Evolutionary conservation across 2,113 vertebrate species (phyloP).

Genomic region (Axis porcinus): DNA sequence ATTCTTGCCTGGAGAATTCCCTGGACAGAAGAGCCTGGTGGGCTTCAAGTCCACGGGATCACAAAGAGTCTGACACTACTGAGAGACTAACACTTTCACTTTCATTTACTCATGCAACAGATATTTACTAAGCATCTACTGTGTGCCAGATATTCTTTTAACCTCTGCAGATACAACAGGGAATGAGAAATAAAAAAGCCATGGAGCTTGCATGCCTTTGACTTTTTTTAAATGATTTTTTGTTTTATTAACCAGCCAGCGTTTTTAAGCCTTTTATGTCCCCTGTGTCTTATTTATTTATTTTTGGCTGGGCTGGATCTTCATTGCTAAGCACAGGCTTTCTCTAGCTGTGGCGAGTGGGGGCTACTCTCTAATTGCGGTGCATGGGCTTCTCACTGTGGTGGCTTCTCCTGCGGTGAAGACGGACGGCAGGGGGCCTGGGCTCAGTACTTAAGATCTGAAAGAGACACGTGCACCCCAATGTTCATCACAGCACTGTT

Average conservation of each 20-base stretch:
- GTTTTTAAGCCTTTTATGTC: not conserved
- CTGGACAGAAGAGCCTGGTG: not conserved
- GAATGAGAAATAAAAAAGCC: not conserved
- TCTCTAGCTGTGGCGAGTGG: not conserved
- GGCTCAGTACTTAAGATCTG: not conserved
- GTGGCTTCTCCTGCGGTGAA: not conserved
- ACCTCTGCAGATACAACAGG: not conserved
- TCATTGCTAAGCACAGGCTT: not conserved
- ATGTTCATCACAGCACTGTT: no score
- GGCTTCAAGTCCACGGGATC: not conserved
- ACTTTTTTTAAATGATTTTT: not conserved
- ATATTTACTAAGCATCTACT: not conserved
- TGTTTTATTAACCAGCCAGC: not conserved
- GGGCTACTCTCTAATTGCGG: not conserved
- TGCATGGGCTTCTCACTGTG: not conserved
- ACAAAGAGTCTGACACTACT: not conserved
- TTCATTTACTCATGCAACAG: not conserved
- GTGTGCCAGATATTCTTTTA: not conserved
- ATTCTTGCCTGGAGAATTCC: not conserved
- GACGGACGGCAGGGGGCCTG: accelerated
- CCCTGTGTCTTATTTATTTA: not conserved
- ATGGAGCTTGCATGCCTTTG: not conserved
- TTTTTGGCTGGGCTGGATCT: not conserved
- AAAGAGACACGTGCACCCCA: no score
- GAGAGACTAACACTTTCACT: not conserved